Evolutionary conservation across 2,797 vertebrate species (phyloP), one percentile per base, ranked within the genome.

Genomic region (Gymnothorax reevesii): DNA sequence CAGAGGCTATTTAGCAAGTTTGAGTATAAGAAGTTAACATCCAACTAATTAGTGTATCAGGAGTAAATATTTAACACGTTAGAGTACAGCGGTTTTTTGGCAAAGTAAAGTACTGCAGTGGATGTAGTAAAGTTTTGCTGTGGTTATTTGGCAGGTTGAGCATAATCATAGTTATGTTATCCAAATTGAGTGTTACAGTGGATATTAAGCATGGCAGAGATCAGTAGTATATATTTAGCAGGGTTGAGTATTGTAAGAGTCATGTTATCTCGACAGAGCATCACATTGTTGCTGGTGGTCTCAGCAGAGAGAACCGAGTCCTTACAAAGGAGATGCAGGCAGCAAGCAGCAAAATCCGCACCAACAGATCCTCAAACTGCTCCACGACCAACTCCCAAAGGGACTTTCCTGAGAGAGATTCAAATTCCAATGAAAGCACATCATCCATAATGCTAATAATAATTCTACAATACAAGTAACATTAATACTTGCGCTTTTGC

Each of bases 321-420:
- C 95, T 96, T 95, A 96, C 96, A 88, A 96, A 96, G 69, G 96
- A 96, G 89, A 96, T 96, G 86, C 95, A 96, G 2, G 96, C 96
- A 2, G 96, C 96, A 87, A 96, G 91, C 84, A 96, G 94, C 85
- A 96, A 87, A 85, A 96, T 96, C 85, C 96, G 93, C 80, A 96
- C 96, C 86, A 96, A 91, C 84, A 96, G 91, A 91, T 96, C 96
- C 90, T 96, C 96, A 90, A 96, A 96, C 92, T 96, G 96, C 82
- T 96, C 96, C 87, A 96, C 71, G 69, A 96, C 94, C 87, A 96
- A 92, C 88, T 93, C 94, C 96, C 95, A 96, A 0, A 96, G 94
- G 0, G 96, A 96, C 90, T 96, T 96, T 27, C 96, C 96, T 96
- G 90, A 80, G 92, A 83, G 42, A 89, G 15, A 42, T 42, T 42